phyloP scores from a whole-genome alignment of 1,140 invertebrate genomes.

The Sinonovacula constricta region DNA sequence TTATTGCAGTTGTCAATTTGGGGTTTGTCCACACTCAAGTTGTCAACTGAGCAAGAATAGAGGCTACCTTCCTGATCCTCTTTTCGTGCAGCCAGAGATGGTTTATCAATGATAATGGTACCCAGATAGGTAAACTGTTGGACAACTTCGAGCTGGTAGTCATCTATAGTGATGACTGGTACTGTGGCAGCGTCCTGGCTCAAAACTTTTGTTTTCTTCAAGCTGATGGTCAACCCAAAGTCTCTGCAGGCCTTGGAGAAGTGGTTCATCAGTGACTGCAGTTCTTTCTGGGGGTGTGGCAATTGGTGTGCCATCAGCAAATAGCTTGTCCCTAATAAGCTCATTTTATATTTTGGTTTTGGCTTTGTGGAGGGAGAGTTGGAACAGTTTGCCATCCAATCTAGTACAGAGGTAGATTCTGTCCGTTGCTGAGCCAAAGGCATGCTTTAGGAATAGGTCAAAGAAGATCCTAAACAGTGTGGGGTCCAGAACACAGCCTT shows the following conservation, averaged over 20 bases:
- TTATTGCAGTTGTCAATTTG: too few species aligned
- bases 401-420: slow-evolving; percentile 42
- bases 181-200: background rate
- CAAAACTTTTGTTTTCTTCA: slow-evolving; percentile 18
- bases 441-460: slow-evolving; percentile 18
- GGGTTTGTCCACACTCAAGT: too few species aligned
- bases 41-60: too few species aligned
- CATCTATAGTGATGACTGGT: background rate
- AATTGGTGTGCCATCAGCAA: slow-evolving; percentile 52
- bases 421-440: slow-evolving; percentile 11
- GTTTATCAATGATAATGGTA: too few species aligned
- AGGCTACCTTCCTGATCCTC: too few species aligned
- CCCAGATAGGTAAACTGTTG: slow-evolving; percentile 9
- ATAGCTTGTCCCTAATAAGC: slow-evolving; percentile 58
- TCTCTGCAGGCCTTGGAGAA: background rate
- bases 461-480: slow-evolving; percentile 45
- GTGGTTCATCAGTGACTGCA: slow-evolving; percentile 32
- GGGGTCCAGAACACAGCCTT: slow-evolving; percentile 11
- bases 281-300: slow-evolving; percentile 33
- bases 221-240: too few species aligned
- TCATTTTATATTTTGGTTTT: slow-evolving; percentile 42
- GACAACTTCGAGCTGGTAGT: background rate
- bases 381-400: slow-evolving; percentile 53
- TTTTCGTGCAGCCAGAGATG: too few species aligned
- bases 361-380: slow-evolving; percentile 34